These are phyloP conservation scores for Stramonita haemastoma DNA, from an alignment of 2,888 invertebrate species.

Conservation along the genomic window DNA sequence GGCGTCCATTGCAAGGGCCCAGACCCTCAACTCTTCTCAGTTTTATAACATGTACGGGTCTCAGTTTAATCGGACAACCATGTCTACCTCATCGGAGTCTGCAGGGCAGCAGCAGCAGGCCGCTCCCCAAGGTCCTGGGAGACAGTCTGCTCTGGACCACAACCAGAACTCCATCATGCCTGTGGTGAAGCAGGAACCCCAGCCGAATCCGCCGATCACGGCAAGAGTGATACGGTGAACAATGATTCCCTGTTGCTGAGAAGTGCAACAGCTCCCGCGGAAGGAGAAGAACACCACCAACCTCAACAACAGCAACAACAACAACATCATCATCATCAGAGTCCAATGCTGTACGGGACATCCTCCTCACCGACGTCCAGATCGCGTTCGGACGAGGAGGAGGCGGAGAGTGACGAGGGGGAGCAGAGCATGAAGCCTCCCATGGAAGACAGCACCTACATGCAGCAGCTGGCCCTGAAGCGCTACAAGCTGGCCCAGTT, in stretches of 20 bases:
- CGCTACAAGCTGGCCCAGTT: constrained; percentile 16
- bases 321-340: not conserved
- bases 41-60: constrained; percentile 29
- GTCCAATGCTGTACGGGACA: not conserved
- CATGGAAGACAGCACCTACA: not conserved
- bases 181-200: constrained; percentile 58
- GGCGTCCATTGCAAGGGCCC: not conserved
- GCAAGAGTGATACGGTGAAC: not conserved
- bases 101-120: not conserved
- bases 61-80: not conserved
- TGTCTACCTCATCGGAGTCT: constrained; percentile 28
- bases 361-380: constrained; percentile 35
- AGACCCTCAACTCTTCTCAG: constrained; percentile 19
- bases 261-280: not conserved
- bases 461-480: constrained; percentile 10
- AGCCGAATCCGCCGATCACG: not conserved
- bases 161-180: constrained; percentile 46
- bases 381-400: not conserved
- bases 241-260: not conserved
- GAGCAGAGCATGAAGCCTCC: not conserved
- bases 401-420: constrained; percentile 21
- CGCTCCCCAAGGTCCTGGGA: not conserved
- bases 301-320: not conserved
- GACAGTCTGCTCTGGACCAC: constrained; percentile 39
- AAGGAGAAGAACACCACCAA: not conserved